Conservation (phyloP, 2,113 vertebrate species). For the Crotalus tigris region DNA sequence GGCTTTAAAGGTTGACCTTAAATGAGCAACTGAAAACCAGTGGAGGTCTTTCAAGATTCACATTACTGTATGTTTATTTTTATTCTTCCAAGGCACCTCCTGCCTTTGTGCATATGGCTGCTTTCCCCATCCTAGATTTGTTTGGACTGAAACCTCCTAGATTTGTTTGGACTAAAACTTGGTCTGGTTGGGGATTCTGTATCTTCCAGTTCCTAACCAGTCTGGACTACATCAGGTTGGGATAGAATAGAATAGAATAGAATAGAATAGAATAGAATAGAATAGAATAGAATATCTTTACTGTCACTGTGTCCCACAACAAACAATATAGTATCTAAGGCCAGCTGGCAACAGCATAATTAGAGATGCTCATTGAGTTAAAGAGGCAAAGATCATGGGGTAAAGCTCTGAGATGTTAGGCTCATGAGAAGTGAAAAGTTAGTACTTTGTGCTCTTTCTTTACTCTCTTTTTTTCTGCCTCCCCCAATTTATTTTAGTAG, state of each 20-base stretch:
- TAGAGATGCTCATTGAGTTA: neutral
- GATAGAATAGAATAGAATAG: neutral
- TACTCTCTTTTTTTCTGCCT: neutral
- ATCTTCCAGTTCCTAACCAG: neutral
- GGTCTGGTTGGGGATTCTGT: neutral
- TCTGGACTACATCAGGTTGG: neutral
- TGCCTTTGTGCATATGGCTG: neutral
- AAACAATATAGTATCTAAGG: neutral
- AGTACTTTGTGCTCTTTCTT: neutral
- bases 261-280: neutral
- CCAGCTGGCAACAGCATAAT: neutral
- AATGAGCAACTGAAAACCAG: neutral
- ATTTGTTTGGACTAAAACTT: neutral
- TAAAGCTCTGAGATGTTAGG: neutral
- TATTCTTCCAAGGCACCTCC: neutral
- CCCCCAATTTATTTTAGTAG: constrained; percentile 39
- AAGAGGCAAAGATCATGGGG: neutral
- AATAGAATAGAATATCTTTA: neutral
- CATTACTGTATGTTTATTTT: neutral
- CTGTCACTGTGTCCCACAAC: no score
- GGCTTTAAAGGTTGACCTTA: neutral
- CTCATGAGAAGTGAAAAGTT: neutral
- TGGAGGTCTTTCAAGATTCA: neutral
- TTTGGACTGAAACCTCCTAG: neutral
- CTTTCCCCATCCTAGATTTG: neutral